Evolutionary conservation across 2,888 invertebrate species (phyloP), one percentile per base, ranked within the genome.

Genomic region (Sesia apiformis): DNA sequence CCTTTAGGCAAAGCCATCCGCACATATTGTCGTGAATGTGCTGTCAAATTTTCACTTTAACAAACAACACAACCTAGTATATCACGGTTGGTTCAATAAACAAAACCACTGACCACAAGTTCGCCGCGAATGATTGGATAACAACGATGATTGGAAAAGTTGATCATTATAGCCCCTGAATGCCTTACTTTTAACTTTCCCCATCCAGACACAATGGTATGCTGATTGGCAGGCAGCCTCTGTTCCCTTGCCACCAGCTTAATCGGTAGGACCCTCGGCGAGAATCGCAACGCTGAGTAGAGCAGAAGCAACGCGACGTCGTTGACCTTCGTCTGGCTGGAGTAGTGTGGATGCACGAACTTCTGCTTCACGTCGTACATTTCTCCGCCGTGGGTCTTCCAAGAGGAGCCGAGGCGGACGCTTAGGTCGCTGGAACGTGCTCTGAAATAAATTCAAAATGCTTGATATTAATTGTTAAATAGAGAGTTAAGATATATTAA

Each of bases 401-500:
- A 85, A 0, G 89, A 87, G 0, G 91, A 90, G 2, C 91, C 91
- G 0, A 90, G 84, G 0, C 91, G 81, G 0, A 91, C 81, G 59
- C 79, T 83, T 46, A 88, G 63, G 52, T 88, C 88, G 39, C 61
- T 76, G 0, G 85, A 75, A 38, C 70, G 70, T 0, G 81, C 76
- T 62, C 87, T 87, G 66, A 1, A 49, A 52, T 41, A 56, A 23
- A 23, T 23, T 1, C 1, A 23, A 1, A 23, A 23, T 23, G 2
- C 23, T 23, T 23, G 23, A 23, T 23, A 23, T 23, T 23, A 23
- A 23, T 23, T 23, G 1, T 23, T 23, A 1, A 23, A 23, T 23
- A 23, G 23, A 23, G 23, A 23, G 23, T 23, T 23, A n/a, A n/a
- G n/a, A n/a, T n/a, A 23, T 23, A 23, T 23, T 23, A 23, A 23